Evolutionary conservation across 2,797 vertebrate genomes (phyloP), one percentile per base, ranked within the genome.

Genomic region (Tokudaia tokunoshimensis): DNA sequence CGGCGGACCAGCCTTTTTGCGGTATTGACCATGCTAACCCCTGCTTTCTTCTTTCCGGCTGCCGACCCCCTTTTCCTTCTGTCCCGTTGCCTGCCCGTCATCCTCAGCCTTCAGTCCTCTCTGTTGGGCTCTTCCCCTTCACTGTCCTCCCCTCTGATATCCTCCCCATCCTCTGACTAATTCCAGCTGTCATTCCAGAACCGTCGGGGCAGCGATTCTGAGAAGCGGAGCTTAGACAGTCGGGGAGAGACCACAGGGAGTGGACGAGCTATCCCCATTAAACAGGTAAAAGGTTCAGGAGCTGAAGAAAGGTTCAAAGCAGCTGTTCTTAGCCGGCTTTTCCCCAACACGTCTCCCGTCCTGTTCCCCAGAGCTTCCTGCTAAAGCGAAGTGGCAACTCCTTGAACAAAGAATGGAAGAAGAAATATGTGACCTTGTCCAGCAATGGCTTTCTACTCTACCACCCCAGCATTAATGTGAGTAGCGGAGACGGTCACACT

Each of bases 331-430:
- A 59, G 59, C 72, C 70, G 85, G 3, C 44, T 95, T 91, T 91
- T 72, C 44, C 80, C 87, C 20, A 44, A 91, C n/a, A 7, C 78
- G 37, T 94, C 80, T 94, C 91, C n/a, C 3, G 17, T 20, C 91
- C 52, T 41, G 3, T 41, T 34, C 79, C 72, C 65, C 98, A 99
- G 99, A 99, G 99, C 97, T 99, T 99, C 97, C 98, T 99, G 92
- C 99, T 99, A 98, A 99, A 99, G 98, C 99, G 99, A 96, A 99
- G 99, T 3, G 99, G 99, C n/a, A 99, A 99, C 97, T 99, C 99
- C 87, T 99, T 99, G 98, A 99, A 99, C 97, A 99, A 99, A 98
- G 99, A 99, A 97, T 99, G 99, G 99, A 99, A 99, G 99, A 99
- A 99, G 99, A 99, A 99, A 91, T 99, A 99, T 0, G 99, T 99